phyloP scores from a whole-genome alignment of 2,888 invertebrate species.

The Luperina nickerlii region DNA sequence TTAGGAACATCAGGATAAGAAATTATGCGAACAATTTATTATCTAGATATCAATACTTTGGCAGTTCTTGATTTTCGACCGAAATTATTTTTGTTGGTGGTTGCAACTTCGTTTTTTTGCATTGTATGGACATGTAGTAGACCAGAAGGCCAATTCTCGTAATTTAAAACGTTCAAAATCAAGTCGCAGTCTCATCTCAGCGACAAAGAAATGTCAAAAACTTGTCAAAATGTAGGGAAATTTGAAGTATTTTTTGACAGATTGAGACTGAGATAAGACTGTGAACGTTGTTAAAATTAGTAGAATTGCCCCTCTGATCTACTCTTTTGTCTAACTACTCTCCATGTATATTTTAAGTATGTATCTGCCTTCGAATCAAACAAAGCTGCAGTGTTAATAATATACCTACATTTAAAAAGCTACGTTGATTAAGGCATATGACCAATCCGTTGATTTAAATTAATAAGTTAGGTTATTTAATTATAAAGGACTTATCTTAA shows the following conservation, averaged over 20 bases:
- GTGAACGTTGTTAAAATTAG: too few relatives aligned
- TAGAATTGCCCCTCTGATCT: too few relatives aligned
- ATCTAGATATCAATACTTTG: neutral
- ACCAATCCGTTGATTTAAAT: conserved; percentile 1
- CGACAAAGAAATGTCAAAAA: too few relatives aligned
- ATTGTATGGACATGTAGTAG: neutral
- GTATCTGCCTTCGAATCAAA: neutral
- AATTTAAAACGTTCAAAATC: too few relatives aligned
- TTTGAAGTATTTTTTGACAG: too few relatives aligned
- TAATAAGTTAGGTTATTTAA: conserved; percentile 18
- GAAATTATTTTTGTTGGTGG: neutral
- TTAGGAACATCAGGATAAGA: neutral
- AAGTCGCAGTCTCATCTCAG: too few relatives aligned
- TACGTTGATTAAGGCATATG: neutral
- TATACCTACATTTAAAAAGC: neutral
- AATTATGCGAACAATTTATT: neutral
- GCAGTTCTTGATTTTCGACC: neutral
- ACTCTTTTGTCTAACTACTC: neutral
- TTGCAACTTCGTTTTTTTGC: neutral
- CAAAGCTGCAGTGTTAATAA: neutral
- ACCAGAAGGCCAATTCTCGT: too few relatives aligned
- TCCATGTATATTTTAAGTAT: too few relatives aligned
- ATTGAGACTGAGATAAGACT: too few relatives aligned
- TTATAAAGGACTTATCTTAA: conserved; percentile 24
- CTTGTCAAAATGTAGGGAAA: too few relatives aligned